Evolutionary conservation across 2,797 vertebrate species (phyloP).

Genomic region (Bradypus variegatus): DNA sequence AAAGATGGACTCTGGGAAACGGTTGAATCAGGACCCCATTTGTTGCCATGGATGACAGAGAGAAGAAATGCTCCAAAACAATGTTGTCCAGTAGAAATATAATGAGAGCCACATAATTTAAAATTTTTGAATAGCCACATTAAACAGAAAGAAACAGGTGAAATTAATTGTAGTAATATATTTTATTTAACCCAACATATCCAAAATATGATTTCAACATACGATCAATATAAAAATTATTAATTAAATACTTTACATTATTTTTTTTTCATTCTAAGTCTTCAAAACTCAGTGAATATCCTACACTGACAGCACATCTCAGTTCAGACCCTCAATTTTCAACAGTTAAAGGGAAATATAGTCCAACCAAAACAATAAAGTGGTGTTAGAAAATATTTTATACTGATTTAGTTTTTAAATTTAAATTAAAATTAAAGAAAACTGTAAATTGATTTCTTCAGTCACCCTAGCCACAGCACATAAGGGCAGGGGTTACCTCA

Average conservation of each 20-base stretch:
- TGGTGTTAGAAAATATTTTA: background rate
- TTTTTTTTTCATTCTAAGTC: background rate
- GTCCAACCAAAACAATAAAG: background rate
- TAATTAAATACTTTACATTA: background rate
- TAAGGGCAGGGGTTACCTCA: background rate
- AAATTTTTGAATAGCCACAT: background rate
- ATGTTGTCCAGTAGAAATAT: background rate
- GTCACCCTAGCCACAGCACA: background rate
- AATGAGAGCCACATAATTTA: background rate
- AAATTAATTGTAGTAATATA: background rate
- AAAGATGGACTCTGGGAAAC: background rate
- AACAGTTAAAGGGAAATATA: background rate
- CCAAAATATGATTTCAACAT: background rate
- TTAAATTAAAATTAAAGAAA: slow-evolving; percentile 11
- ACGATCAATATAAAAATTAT: background rate
- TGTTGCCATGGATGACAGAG: background rate
- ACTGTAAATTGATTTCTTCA: background rate
- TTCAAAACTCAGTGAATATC: background rate
- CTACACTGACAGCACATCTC: background rate
- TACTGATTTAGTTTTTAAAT: background rate
- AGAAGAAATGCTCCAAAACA: background rate
- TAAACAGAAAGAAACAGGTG: background rate
- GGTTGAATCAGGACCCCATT: background rate
- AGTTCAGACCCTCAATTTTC: background rate
- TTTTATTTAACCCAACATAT: background rate